These are phyloP conservation scores for Halcyon malimbica DNA, from an alignment of 2,113 vertebrate genomes.

Conservation along the genomic window DNA sequence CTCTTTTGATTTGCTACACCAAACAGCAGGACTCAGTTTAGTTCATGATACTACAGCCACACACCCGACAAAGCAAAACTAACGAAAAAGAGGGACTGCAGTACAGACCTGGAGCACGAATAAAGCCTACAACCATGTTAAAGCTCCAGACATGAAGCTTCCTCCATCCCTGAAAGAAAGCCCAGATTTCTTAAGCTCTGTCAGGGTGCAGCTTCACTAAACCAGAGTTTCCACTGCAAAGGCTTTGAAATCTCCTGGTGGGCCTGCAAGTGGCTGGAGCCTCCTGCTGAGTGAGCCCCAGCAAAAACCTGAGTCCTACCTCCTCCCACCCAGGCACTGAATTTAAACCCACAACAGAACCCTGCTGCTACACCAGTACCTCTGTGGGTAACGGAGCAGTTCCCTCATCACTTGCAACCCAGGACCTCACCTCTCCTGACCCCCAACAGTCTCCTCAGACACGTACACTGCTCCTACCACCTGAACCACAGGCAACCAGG, in stretches of 20 bases:
- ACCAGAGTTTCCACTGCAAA: neutral
- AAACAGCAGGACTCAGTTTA: neutral
- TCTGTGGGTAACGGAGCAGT: neutral
- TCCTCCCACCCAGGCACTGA: accelerated
- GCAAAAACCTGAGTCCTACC: neutral
- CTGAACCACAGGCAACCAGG: neutral
- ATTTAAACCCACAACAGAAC: neutral
- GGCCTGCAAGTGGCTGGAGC: neutral
- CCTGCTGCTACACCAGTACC: neutral
- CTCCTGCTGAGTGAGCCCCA: accelerated
- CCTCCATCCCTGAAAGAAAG: neutral
- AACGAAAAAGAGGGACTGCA: neutral
- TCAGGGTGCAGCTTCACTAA: constrained; percentile 10
- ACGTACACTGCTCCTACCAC: neutral
- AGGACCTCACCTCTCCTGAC: neutral
- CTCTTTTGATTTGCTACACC: neutral
- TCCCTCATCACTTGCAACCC: neutral
- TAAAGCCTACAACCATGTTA: neutral
- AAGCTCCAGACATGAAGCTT: neutral
- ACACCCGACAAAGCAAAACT: neutral
- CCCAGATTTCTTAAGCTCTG: neutral
- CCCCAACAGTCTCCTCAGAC: neutral
- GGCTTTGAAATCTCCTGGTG: neutral
- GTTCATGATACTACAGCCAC: neutral
- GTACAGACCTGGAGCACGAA: neutral